Evolutionary conservation across 2,888 invertebrate genomes (phyloP).

Genomic region (Hirudinaria manillensis): DNA sequence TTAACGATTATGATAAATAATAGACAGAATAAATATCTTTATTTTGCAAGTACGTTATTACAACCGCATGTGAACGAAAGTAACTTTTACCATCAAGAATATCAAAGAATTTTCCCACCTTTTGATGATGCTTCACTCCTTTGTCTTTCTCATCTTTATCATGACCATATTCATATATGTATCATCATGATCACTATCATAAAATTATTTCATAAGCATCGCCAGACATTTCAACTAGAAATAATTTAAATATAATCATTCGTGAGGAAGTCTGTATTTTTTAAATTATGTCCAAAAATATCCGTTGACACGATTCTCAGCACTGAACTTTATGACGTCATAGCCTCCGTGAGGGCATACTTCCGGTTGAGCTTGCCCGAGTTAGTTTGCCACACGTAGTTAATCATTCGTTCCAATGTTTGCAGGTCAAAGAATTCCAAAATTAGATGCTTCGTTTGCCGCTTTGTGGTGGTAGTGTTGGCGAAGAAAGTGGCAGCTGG

Average conservation of each 20-base stretch:
- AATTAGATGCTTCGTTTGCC: not conserved
- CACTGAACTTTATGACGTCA: not conserved
- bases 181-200: too few relatives aligned
- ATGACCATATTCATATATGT: too few relatives aligned
- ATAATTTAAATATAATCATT: too few relatives aligned
- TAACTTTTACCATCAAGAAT: not conserved
- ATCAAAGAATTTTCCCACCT: too few relatives aligned
- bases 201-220: too few relatives aligned
- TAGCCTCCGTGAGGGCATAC: not conserved
- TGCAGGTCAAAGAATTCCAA: not conserved
- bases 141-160: too few relatives aligned
- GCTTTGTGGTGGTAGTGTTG: not conserved
- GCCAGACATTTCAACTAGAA: too few relatives aligned
- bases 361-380: not conserved
- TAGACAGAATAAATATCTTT: too few relatives aligned
- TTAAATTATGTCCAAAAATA: not conserved
- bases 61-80: not conserved
- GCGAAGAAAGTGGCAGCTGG: not conserved
- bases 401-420: not conserved
- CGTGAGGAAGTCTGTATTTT: too few relatives aligned
- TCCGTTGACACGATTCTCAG: not conserved
- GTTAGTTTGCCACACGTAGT: not conserved
- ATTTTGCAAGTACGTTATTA: too few relatives aligned
- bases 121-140: too few relatives aligned
- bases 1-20: too few relatives aligned